Conservation (phyloP, 2,113 vertebrate genomes). For the Ptyas mucosa region DNA sequence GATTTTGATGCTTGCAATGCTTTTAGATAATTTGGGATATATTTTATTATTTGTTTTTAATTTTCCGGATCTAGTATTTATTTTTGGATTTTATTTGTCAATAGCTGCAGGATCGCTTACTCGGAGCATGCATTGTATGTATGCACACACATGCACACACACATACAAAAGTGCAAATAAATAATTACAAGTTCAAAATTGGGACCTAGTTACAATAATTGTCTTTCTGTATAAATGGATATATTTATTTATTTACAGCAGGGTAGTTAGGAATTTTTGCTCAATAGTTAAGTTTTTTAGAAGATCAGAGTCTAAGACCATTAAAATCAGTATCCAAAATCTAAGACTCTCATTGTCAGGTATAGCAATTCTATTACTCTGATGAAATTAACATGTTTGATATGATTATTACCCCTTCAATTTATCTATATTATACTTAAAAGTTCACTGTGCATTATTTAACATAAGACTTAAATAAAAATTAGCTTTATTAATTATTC, state of each 20-base stretch:
- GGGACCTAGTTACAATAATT: neutral
- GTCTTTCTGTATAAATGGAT: neutral
- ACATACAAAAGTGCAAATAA: neutral
- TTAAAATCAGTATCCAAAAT: neutral
- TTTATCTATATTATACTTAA: neutral
- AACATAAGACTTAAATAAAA: neutral
- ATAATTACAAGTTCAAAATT: neutral
- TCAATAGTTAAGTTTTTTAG: neutral
- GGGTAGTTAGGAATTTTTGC: neutral
- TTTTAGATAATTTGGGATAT: neutral
- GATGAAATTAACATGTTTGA: neutral
- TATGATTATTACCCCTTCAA: neutral
- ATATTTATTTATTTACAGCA: neutral
- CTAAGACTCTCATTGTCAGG: neutral
- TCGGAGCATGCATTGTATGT: neutral
- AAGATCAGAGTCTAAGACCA: neutral
- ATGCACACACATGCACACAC: too few species aligned
- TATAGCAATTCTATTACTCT: neutral
- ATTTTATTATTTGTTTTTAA: neutral
- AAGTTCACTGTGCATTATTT: neutral
- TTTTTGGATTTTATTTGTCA: neutral
- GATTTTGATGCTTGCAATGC: neutral
- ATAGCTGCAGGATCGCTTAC: neutral
- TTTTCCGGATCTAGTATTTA: neutral
- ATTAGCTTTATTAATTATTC: neutral